Base-by-base conservation (phyloP, 1,140 invertebrate genomes). In the Augochlora pura region DNA sequence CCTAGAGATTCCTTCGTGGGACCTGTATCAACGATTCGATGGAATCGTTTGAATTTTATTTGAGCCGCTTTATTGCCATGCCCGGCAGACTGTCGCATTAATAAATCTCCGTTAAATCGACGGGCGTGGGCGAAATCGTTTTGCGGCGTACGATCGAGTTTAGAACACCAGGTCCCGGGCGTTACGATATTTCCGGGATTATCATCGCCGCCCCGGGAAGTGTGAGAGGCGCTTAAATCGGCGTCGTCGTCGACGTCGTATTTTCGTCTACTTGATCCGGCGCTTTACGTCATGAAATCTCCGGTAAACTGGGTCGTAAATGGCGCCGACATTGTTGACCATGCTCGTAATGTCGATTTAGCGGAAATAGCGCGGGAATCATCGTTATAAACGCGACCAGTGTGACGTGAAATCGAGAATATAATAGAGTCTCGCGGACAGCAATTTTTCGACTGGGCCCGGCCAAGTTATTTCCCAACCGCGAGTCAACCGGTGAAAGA, bases 31-130 rank as follows among this genome's bases (percentile, higher is more conserved):
- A 46, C 42, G 42, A 46, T 46, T 14, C 14, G 72, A 73, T 18
- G 62, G 27, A 32, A 12, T 10, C 60, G 10, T 38, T 74, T 18
- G 42, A 65, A 64, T 65, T 74, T 65, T 65, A 64, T 65, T 39
- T 42, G 27, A 46, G 18, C n/a, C 18, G 27, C 21, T 57, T 71
- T 71, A 63, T 71, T 68, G 23, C 25, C 73, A 27, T 38, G 64
- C 38, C 57, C 42, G 16, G 59, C 64, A 59, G 38, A 42, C 59
- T 68, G 57, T 68, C 52, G 38, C 21, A 49, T 38, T 59, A 76
- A 76, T 67, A 68, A 38, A 76, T 76, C 73, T 27, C 39, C 64
- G 73, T 68, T 76, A 76, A 76, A 59, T 25, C 73, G 38, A 66
- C 39, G 64, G 32, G 32, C 42, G 39, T 38, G 21, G 57, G 52